These are phyloP conservation scores for Drosophila nr. perissopoda DNA, from an alignment of 2,888 invertebrate species.

Conservation along the genomic window DNA sequence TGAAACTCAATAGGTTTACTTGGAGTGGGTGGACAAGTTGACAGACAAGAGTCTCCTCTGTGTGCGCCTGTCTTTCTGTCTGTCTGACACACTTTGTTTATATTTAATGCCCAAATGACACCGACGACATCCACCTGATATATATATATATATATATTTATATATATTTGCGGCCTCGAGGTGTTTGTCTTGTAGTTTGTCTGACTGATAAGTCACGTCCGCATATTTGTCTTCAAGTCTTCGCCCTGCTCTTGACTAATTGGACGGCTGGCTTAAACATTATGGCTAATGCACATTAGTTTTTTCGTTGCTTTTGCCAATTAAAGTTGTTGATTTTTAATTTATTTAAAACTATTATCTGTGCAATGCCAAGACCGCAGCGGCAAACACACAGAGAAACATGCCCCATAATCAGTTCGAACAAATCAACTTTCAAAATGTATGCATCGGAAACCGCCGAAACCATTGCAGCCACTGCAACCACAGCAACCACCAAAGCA, in stretches of 20 bases:
- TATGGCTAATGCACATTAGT: slow-evolving; percentile 45
- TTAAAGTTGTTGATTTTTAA: slow-evolving; percentile 59
- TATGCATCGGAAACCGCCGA: slow-evolving; percentile 37
- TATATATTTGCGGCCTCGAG: slow-evolving; percentile 33
- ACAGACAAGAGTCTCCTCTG: slow-evolving; percentile 29
- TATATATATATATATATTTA: slow-evolving; percentile 5
- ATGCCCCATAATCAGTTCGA: slow-evolving; percentile 69
- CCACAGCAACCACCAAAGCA: slow-evolving; percentile 50
- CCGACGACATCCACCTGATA: slow-evolving; percentile 37
- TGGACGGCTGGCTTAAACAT: slow-evolving; percentile 18
- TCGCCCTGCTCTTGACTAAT: slow-evolving; percentile 31
- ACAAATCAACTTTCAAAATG: slow-evolving; percentile 76
- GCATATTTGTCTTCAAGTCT: slow-evolving; percentile 29
- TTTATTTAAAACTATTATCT: slow-evolving; percentile 74
- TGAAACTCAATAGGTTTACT: slow-evolving; percentile 54
- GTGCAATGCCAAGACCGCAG: slow-evolving; percentile 47
- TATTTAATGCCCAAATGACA: slow-evolving; percentile 60
- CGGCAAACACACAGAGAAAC: slow-evolving; percentile 51
- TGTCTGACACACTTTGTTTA: slow-evolving; percentile 56
- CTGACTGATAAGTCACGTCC: slow-evolving; percentile 70
- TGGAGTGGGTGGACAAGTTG: slow-evolving; percentile 52
- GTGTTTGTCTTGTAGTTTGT: slow-evolving; percentile 49
- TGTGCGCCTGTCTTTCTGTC: too few species aligned
- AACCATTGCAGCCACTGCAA: slow-evolving; percentile 46
- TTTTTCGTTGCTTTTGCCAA: slow-evolving; percentile 43